Evolutionary conservation across 2,888 invertebrate species (phyloP), one percentile per base, ranked within the genome.

Genomic region (Drosophila demipolita): DNA sequence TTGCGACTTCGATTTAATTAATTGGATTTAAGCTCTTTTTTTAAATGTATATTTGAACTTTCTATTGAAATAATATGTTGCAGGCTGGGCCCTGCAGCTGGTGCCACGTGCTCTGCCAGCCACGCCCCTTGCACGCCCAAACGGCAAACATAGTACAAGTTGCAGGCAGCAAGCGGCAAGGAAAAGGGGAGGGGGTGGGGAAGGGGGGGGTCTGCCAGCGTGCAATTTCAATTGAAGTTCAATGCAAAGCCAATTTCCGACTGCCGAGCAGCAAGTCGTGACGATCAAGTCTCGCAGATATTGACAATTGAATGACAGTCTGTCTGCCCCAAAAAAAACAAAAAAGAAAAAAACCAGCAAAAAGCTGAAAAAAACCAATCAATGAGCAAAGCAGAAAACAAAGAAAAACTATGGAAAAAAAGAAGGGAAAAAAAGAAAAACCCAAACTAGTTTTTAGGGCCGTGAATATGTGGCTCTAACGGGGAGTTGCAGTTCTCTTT

Each of bases 221-320:
- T 72, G 72, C 77, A 77, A 72, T 83, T 83, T 83, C 77, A 86
- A 77, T 86, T 81, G 87, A 85, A 85, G 84, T 85, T 85, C 87
- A 85, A 87, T 87, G 87, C 80, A 84, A 86, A 59, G 61, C 64
- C 75, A 78, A 78, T 78, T 78, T 78, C 65, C 79, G 61, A 77
- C 45, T 48, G 65, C 64, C 42, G 54, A 66, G 57, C 73, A 68
- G 55, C 62, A 75, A 84, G 80, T 78, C 86, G 86, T 87, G 86
- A 87, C 84, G 88, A 75, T 83, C 86, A 69, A 75, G 50, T 69
- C 66, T 54, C 62, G 69, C 78, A 77, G 83, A 86, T 87, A 88
- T 88, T 86, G 86, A 88, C 89, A 88, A 76, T 74, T 85, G 88
- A 85, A 87, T 87, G 84, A 82, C 87, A 87, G 83, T 74, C 67